Base-by-base conservation (phyloP, 2,888 invertebrate species). In the Linyphia triangularis region DNA sequence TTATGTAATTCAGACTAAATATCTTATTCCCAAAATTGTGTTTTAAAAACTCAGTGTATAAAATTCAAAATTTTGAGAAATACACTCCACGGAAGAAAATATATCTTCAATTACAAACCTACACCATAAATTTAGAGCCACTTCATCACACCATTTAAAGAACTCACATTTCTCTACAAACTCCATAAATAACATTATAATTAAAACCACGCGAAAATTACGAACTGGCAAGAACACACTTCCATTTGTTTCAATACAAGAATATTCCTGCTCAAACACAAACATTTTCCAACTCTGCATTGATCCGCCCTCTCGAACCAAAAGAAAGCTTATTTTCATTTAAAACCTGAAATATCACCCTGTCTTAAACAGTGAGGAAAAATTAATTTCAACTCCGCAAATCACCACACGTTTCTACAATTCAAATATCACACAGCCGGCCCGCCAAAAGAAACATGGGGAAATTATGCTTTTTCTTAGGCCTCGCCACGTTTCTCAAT, bases 381-480 rank as follows among this genome's bases (percentile, higher is more conserved):
- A 77, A 33, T 63, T 61, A 63, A 61, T 61, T 77, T 24, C 63
- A 51, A 26, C 57, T 33, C 51, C 30, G 16, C 61, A 26, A 43
- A 51, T 28, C 43, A 37, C 61, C 73, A 57, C 73, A 73, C 73
- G 57, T 73, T 72, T 51, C 70, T 28, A 24, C 40, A 43, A 72
- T 51, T 73, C 57, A 26, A 59, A 59, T 57, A 57, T 30, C 59
- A 59, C 57, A 59, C 28, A 73, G 73, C 59, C 59, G 28, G 16
- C 40, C 70, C 24, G 51, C 51, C 57, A 51, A 70, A 63, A 61
- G 77, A 77, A 77, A 26, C 77, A 57, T 59, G 26, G n/a, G 16
- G 51, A 81, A 70, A 70, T 81, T 81, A 63, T 79, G 61, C 37
- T 77, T 70, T 63, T 65, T 63, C 40, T 77, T 26, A 40, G 28